Conservation (phyloP, 1,140 invertebrate species). For the Drosophila carrolli region DNA sequence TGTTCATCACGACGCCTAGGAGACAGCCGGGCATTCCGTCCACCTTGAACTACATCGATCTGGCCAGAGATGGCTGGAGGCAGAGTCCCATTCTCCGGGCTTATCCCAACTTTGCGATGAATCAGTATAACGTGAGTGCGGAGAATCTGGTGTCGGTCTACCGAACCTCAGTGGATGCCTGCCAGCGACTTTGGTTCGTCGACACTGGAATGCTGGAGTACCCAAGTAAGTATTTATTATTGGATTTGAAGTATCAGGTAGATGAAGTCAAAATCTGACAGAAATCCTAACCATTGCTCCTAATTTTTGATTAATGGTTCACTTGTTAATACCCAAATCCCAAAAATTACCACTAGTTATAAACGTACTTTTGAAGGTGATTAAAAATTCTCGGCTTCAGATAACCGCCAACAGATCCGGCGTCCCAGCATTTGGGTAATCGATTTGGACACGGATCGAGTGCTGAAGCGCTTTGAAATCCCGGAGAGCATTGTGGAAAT, state of each 20-base stretch:
- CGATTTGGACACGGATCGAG: conserved; percentile 87
- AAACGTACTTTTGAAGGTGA: no score
- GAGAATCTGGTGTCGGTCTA: conserved; percentile 88
- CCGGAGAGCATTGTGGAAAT: conserved; percentile 70
- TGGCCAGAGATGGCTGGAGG: conserved; percentile 82
- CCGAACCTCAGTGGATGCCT: conserved; percentile 88
- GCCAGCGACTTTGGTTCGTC: conserved; percentile 90
- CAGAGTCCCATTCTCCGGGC: conserved; percentile 87
- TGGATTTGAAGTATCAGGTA: no score
- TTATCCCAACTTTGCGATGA: conserved; percentile 87
- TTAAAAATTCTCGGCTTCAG: conserved; percentile 70
- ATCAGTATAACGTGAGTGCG: conserved; percentile 85
- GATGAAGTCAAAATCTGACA: no score
- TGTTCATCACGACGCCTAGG: conserved; percentile 90
- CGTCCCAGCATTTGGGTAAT: conserved; percentile 88
- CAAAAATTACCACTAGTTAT: no score
- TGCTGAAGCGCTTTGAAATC: conserved; percentile 70
- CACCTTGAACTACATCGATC: conserved; percentile 88
- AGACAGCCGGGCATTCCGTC: conserved; percentile 88
- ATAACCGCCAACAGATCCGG: conserved; percentile 86
- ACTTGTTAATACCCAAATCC: no score
- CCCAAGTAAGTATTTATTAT: conserved; percentile 49
- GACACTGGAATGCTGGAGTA: conserved; percentile 87
- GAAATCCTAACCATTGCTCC: no score
- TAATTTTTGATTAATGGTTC: no score